phyloP scores from a whole-genome alignment of 2,888 invertebrate species.

The Rotaria macrura region DNA sequence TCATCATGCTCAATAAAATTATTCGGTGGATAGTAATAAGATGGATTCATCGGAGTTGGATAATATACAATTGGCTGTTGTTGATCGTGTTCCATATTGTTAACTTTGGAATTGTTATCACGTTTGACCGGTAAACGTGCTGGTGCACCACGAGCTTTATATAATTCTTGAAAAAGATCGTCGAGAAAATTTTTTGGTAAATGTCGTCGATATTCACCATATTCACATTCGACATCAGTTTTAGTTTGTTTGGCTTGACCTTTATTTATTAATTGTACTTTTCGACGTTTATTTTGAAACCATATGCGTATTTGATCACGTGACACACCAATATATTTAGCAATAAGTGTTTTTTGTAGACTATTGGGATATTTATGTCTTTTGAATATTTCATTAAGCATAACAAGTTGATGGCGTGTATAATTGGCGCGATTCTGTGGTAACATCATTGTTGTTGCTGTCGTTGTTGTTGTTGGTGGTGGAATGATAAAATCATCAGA shows the following conservation, averaged over 20 bases:
- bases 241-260: conserved; percentile 24
- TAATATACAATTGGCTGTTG: background rate
- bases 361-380: conserved; percentile 46
- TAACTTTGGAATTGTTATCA: background rate
- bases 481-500: background rate
- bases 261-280: conserved; percentile 38
- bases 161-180: background rate
- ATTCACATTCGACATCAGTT: conserved; percentile 6
- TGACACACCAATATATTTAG: conserved; percentile 45
- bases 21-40: background rate
- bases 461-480: background rate
- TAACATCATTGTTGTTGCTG: background rate
- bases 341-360: conserved; percentile 46
- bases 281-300: conserved; percentile 47
- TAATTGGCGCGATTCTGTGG: conserved; percentile 42
- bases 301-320: conserved; percentile 47
- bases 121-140: conserved; percentile 16
- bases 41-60: background rate
- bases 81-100: background rate
- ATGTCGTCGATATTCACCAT: conserved; percentile 9
- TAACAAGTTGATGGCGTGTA: conserved; percentile 45
- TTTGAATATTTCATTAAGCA: conserved; percentile 44
- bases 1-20: background rate
- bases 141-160: background rate
- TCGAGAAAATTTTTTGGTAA: conserved; percentile 2